Evolutionary conservation across 2,888 invertebrate species (phyloP), one percentile per base, ranked within the genome.

Genomic region (Napeogenes inachia): DNA sequence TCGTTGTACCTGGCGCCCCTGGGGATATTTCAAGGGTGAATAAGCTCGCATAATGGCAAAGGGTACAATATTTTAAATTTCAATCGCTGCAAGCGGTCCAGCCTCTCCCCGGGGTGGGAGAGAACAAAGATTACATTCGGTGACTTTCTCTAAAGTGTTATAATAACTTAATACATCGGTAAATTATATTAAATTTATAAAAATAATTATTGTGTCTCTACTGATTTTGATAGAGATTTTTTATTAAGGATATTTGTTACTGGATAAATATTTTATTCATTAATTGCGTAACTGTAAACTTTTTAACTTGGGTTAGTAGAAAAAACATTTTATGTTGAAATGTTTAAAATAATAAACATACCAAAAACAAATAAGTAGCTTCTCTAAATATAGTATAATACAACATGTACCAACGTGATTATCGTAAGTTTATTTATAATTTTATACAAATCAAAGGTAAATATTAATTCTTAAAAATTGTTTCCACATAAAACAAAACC

Each of bases 21-120:
- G 83, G 90, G 90, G 91, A 91, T 91, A 91, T 91, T 91, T 91
- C 90, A 91, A 89, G 91, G 91, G 90, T 90, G 91, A 89, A 89
- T 89, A 89, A 90, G 89, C 90, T 86, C 83, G 88, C 84, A 91
- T 91, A 91, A 91, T 91, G 87, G 90, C 88, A 89, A 90, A 89
- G 89, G 89, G 90, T 90, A 91, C 89, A 89, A 91, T 91, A 90
- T 91, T 91, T 91, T 89, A 90, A 91, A 90, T 90, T 91, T 89
- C 89, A 89, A 90, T 89, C 89, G 89, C 89, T 87, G 89, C 86
- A 80, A 89, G 90, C 90, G 89, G 90, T 89, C 90, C 82, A 69
- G 74, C 75, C 65, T 69, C 79, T 77, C 80, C 75, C 79, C 77
- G 74, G 85, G 81, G 87, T 79, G 82, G 79, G 75, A 67, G 70